phyloP scores from a whole-genome alignment of 2,113 vertebrate genomes.

The Brevimyrus niger region DNA sequence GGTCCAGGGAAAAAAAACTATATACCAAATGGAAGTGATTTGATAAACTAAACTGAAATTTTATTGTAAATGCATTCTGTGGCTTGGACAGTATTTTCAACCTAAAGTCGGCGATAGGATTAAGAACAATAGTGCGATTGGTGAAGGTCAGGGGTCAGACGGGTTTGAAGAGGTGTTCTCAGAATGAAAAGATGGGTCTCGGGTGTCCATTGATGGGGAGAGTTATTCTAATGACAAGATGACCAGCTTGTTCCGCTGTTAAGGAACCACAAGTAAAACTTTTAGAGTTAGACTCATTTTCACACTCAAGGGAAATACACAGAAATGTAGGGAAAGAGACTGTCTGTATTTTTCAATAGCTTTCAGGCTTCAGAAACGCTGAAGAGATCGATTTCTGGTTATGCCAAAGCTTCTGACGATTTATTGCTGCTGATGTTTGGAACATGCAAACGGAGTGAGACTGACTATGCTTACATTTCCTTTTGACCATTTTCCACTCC shows the following conservation, averaged over 20 bases:
- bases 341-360: neutral
- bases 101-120: neutral
- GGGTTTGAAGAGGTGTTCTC: neutral
- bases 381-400: neutral
- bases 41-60: neutral
- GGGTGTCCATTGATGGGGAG: neutral
- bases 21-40: neutral
- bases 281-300: neutral
- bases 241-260: neutral
- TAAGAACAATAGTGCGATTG: neutral
- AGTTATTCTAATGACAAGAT: neutral
- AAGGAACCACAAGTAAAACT: neutral
- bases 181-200: neutral
- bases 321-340: neutral
- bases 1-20: neutral
- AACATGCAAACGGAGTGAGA: neutral
- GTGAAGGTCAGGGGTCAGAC: neutral
- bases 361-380: neutral
- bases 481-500: neutral
- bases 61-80: neutral
- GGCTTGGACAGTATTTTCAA: neutral
- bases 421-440: neutral
- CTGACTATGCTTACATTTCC: conserved; percentile 4
- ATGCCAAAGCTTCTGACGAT: neutral
- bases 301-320: neutral